Evolutionary conservation across 2,888 invertebrate genomes (phyloP), one percentile per base, ranked within the genome.

Genomic region (Agrenia bidenticulata): DNA sequence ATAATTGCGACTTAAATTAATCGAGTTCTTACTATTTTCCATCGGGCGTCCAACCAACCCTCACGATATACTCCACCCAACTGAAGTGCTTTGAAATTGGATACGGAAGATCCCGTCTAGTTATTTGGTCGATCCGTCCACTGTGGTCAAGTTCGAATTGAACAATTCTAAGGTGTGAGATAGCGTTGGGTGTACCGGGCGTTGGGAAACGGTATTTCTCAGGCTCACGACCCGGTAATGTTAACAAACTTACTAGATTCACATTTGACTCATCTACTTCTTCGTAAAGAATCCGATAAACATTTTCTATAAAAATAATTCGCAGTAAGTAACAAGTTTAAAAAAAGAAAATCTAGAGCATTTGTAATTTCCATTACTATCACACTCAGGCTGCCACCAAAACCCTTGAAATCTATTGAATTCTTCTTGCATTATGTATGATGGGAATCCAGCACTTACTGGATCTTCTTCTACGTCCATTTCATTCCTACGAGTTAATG

Each of bases 341-440:
- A 17, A 23, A 53, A 24, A 17, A 49, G 7, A 49, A 7, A 7
- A 17, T 49, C 7, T 9, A 49, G n/a, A 49, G 19, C 7, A 17
- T 19, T 11, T 7, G 7, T 53, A 24, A 53, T 21, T 53, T n/a
- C n/a, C n/a, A n/a, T 69, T 64, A 55, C 63, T 63, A 71, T 69
- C 67, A 66, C 71, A 85, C 73, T 84, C 84, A 0, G n/a, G 93
- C 78, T 94, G 93, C 98, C 99, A 99, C 98, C 98, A 99, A 80
- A 93, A 96, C 0, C 97, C 98, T 64, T 92, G 92, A 80, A 94
- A 98, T 39, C 96, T 83, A 73, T 91, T 91, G 81, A 99, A 97
- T 82, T 99, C 99, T 80, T 99, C 99, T 81, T 98, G 98, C 80
- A 95, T 94, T 0, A 99, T 94, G 81, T 97, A 99, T 1, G 95